Percentiles rank a stretch among this genome's conserved stretches.
Conservation (phyloP, 1,140 invertebrate species). For the Drosophila erecta region DNA sequence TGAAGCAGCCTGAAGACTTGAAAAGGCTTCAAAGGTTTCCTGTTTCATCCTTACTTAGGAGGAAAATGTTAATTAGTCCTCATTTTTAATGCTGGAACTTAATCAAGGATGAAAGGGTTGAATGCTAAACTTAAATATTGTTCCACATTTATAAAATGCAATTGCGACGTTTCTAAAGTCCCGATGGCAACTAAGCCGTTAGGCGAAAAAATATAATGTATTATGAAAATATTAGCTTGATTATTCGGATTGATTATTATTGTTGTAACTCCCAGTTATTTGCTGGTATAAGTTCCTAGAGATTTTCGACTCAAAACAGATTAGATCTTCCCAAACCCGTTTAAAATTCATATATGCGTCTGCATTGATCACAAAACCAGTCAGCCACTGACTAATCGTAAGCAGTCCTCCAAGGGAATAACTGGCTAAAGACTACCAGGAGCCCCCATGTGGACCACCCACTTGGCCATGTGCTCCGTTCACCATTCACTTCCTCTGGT, state of each 20-base stretch:
- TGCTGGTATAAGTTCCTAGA: no score
- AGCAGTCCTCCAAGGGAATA: conserved; percentile 13
- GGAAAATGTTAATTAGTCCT: conserved; percentile 6
- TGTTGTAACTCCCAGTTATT: background rate
- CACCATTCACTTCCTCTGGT: conserved; percentile 14
- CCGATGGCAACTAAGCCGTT: background rate
- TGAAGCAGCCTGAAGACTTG: conserved; percentile 43
- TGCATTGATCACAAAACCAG: conserved; percentile 21
- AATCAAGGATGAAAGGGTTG: background rate
- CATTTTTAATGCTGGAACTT: background rate
- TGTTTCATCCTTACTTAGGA: background rate
- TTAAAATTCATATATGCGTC: conserved; percentile 37
- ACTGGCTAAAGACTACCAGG: conserved; percentile 28
- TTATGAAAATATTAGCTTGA: no score
- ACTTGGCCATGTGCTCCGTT: background rate
- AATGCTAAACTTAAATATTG: background rate
- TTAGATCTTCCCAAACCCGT: background rate
- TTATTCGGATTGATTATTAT: no score
- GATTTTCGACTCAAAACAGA: conserved; percentile 7
- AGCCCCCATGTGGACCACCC: conserved; percentile 5
- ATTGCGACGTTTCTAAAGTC: background rate
- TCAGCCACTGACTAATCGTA: conserved; percentile 3
- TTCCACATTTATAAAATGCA: conserved; percentile 5
- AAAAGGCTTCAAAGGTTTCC: conserved; percentile 16
- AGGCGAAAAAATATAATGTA: background rate